Percentiles rank a stretch among this genome's conserved stretches.
These are phyloP conservation scores for Tragelaphus buxtoni DNA, from an alignment of 2,113 vertebrate species.

Conservation along the genomic window DNA sequence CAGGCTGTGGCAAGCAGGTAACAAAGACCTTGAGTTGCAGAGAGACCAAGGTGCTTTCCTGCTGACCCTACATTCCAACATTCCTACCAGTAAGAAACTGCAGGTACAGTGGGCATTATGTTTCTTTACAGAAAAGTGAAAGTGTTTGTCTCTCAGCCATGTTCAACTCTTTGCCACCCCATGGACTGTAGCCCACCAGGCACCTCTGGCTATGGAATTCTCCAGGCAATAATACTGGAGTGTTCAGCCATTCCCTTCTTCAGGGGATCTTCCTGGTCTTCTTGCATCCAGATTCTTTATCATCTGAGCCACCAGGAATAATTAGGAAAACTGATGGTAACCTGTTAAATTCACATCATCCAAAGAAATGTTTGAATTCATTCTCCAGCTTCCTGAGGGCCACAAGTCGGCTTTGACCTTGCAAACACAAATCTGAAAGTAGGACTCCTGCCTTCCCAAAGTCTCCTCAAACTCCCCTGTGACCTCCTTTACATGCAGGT, in stretches of 20 bases:
- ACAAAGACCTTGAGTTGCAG: background rate
- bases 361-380: background rate
- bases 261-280: background rate
- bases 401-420: background rate
- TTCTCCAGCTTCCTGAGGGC: background rate
- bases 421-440: background rate
- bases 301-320: background rate
- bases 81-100: background rate
- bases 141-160: background rate
- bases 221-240: background rate
- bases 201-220: background rate
- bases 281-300: background rate
- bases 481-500: background rate
- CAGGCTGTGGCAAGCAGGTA: background rate
- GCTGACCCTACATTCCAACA: background rate
- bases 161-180: background rate
- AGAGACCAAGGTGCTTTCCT: background rate
- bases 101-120: rapidly evolving
- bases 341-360: background rate
- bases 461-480: background rate
- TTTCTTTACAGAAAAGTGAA: background rate
- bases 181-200: background rate
- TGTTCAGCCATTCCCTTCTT: background rate
- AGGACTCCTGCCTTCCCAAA: background rate
- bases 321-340: background rate